phyloP scores from a whole-genome alignment of 2,113 vertebrate species.

The Brachyhypopomus occidentalis region DNA sequence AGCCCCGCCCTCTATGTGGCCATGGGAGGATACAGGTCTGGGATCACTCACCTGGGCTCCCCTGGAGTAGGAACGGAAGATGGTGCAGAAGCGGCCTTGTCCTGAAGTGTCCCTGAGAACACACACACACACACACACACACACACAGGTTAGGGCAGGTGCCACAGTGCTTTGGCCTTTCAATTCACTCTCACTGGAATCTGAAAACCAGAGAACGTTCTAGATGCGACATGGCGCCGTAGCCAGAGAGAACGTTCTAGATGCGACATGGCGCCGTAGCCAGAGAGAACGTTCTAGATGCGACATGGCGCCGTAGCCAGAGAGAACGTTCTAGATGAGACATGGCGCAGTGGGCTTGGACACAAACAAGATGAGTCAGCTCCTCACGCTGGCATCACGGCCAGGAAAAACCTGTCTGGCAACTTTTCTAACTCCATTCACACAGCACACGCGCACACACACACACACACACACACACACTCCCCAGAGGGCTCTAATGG shows the following conservation, averaged over 20 bases:
- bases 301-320: not conserved
- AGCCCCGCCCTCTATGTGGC: not conserved
- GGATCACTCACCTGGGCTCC: conserved; percentile 89
- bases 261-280: not conserved
- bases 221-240: not conserved
- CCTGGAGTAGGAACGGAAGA: conserved; percentile 96
- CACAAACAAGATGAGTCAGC: conserved; percentile 32
- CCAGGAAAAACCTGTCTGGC: conserved; percentile 42
- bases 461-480: too few relatives aligned
- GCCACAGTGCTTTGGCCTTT: not conserved
- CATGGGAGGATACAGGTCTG: not conserved
- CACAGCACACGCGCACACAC: too few relatives aligned
- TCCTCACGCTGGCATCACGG: conserved; percentile 8
- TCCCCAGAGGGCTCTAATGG: too few relatives aligned
- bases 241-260: conserved; percentile 21
- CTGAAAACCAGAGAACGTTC: not conserved
- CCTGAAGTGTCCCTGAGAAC: conserved; percentile 94
- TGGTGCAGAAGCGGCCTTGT: conserved; percentile 97
- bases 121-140: conserved; percentile 53
- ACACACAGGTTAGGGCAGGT: conserved; percentile 19
- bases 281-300: conserved; percentile 17
- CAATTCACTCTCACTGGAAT: not conserved
- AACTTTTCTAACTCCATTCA: conserved; percentile 5
- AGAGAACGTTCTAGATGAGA: conserved; percentile 11
- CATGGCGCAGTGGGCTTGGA: not conserved